phyloP scores from a whole-genome alignment of 2,888 invertebrate species.

The Ectropis crepuscularia region DNA sequence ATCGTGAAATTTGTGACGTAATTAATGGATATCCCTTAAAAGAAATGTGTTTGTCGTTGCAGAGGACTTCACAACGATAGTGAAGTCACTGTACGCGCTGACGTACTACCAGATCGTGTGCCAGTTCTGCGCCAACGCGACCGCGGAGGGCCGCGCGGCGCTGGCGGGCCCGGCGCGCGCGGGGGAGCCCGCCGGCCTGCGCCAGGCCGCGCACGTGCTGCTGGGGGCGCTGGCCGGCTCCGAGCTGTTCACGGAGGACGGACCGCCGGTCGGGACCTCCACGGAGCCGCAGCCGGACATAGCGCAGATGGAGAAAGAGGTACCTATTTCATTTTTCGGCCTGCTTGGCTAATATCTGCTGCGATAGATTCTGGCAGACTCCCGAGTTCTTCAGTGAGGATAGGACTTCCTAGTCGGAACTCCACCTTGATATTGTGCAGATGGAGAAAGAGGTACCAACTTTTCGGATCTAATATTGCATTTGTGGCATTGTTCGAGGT shows the following conservation, averaged over 20 bases:
- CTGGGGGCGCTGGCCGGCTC: constrained; percentile 66
- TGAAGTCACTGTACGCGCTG: constrained; percentile 94
- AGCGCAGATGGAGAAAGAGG: constrained; percentile 56
- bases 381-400: neutral
- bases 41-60: constrained; percentile 52
- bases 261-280: constrained; percentile 54
- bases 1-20: too few relatives aligned
- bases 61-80: constrained; percentile 95
- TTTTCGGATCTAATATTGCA: too few relatives aligned
- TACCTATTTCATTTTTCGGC: too few relatives aligned
- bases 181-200: constrained; percentile 46
- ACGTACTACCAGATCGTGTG: constrained; percentile 95
- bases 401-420: neutral
- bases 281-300: constrained; percentile 53
- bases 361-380: neutral
- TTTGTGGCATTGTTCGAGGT: too few relatives aligned
- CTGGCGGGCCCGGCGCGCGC: constrained; percentile 50
- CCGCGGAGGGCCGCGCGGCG: constrained; percentile 86
- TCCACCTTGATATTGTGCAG: neutral
- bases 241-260: constrained; percentile 87
- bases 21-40: neutral
- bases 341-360: neutral
- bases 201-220: constrained; percentile 58
- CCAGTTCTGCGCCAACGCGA: constrained; percentile 89
- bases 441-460: neutral